A percentile compares a stretch with the other conserved stretches of the same genome.
Evolutionary conservation across 2,797 vertebrate species (phyloP).

Genomic region (Eupleurogrammus muticus): DNA sequence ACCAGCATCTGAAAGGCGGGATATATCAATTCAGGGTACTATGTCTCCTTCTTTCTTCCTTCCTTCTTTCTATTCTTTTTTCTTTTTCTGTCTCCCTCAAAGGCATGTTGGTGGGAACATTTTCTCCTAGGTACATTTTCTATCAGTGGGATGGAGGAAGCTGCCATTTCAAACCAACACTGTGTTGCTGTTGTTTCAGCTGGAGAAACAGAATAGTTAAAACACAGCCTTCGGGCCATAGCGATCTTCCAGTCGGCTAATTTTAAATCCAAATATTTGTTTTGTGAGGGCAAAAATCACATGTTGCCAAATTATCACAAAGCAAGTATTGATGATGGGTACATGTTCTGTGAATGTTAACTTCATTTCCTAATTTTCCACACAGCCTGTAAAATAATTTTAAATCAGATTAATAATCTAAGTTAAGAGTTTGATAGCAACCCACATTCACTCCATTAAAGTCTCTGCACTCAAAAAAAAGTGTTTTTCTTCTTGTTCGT

Average conservation of each 20-base stretch:
- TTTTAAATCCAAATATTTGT: slow-evolving; percentile 38
- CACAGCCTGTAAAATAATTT: slow-evolving; percentile 26
- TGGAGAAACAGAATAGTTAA: neutral
- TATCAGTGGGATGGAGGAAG: neutral
- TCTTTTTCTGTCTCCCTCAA: too few relatives aligned
- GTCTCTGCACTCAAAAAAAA: too few relatives aligned
- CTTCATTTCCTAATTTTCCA: slow-evolving; percentile 54
- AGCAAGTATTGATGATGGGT: slow-evolving; percentile 33
- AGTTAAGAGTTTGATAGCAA: slow-evolving; percentile 51
- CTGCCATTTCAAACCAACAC: neutral
- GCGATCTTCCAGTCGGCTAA: neutral
- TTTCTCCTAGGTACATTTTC: neutral
- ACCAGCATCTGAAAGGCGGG: slow-evolving; percentile 44
- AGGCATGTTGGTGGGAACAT: neutral
- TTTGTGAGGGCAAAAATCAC: slow-evolving; percentile 37
- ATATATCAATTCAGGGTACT: neutral
- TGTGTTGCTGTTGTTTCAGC: neutral
- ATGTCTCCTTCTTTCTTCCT: neutral
- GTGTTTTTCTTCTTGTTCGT: too few relatives aligned
- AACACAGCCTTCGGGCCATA: neutral
- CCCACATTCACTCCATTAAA: slow-evolving; percentile 56
- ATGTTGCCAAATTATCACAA: slow-evolving; percentile 43
- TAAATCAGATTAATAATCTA: slow-evolving; percentile 44
- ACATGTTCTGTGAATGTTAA: slow-evolving; percentile 53
- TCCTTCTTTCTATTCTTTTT: neutral